Conservation (phyloP, 2,113 vertebrate species). For the Glaucidium brasilianum region DNA sequence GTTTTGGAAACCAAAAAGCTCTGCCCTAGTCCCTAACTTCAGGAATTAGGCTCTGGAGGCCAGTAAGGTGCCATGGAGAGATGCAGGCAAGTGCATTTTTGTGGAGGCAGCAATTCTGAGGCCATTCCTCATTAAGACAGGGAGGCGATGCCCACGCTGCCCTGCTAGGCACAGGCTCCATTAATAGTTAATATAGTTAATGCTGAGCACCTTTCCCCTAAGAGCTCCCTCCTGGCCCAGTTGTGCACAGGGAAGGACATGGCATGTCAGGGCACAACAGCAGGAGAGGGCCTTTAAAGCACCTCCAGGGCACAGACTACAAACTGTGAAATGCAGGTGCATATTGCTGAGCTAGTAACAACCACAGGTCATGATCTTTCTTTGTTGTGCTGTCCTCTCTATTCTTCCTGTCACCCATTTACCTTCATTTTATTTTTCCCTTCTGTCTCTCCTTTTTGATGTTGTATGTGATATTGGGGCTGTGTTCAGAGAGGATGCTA, state of each 20-base stretch:
- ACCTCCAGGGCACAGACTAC: background rate
- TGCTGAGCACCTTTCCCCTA: background rate
- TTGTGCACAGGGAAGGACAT: background rate
- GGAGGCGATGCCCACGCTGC: accelerated
- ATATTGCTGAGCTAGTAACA: background rate
- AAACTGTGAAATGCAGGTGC: background rate
- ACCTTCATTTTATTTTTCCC: background rate
- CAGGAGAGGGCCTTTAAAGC: background rate
- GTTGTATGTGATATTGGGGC: accelerated
- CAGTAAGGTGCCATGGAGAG: background rate
- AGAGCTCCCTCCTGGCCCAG: accelerated
- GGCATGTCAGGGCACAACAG: background rate
- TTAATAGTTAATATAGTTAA: too few relatives aligned
- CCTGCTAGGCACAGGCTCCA: background rate
- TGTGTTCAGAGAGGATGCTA: background rate
- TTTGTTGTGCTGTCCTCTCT: background rate
- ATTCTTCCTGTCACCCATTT: background rate
- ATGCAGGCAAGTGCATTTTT: background rate
- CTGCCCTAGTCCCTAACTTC: slow-evolving; percentile 50
- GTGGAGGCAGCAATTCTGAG: background rate
- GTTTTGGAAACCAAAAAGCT: slow-evolving; percentile 43
- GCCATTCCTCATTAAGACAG: background rate
- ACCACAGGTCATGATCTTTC: background rate
- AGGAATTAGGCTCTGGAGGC: slow-evolving; percentile 21
- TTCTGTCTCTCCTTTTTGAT: background rate